These are phyloP conservation scores for Platypus cylindrus DNA, from an alignment of 2,888 invertebrate species.

Conservation along the genomic window DNA sequence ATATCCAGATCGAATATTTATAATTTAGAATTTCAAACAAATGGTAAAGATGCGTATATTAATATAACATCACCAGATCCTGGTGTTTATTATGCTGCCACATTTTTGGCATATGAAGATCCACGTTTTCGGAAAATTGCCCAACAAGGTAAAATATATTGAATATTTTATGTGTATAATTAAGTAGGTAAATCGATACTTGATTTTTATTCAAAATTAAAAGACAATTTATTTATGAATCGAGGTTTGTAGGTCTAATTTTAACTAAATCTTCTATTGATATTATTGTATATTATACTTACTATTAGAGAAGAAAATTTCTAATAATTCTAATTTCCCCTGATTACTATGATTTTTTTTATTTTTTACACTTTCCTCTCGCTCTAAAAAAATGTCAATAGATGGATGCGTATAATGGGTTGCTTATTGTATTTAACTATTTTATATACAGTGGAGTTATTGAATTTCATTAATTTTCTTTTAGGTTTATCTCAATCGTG, in stretches of 20 bases:
- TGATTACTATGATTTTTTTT: too few species aligned
- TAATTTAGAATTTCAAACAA: conserved; percentile 46
- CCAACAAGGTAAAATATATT: conserved; percentile 46
- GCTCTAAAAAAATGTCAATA: too few species aligned
- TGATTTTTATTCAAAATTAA: not conserved
- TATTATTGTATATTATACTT: too few species aligned
- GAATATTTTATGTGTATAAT: not conserved
- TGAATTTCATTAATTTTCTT: too few species aligned
- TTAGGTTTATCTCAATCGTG: conserved; percentile 49
- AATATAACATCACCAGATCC: conserved; percentile 52
- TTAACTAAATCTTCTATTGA: too few species aligned
- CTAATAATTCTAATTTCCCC: too few species aligned
- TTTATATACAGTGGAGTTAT: too few species aligned
- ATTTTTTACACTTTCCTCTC: too few species aligned
- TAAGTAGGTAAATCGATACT: not conserved
- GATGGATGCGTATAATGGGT: too few species aligned
- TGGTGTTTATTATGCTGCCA: conserved; percentile 70
- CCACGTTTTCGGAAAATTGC: conserved; percentile 57
- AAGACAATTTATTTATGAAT: not conserved
- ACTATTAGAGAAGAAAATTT: too few species aligned
- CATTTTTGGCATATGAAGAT: conserved; percentile 66
- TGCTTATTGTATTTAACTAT: too few species aligned
- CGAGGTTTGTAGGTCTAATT: too few species aligned
- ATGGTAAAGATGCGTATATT: conserved; percentile 46
- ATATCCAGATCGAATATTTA: conserved; percentile 37